A percentile compares a stretch with the other conserved stretches of the same genome.
Evolutionary conservation across 2,113 vertebrate species (phyloP).

Genomic region (Malurus elegans): DNA sequence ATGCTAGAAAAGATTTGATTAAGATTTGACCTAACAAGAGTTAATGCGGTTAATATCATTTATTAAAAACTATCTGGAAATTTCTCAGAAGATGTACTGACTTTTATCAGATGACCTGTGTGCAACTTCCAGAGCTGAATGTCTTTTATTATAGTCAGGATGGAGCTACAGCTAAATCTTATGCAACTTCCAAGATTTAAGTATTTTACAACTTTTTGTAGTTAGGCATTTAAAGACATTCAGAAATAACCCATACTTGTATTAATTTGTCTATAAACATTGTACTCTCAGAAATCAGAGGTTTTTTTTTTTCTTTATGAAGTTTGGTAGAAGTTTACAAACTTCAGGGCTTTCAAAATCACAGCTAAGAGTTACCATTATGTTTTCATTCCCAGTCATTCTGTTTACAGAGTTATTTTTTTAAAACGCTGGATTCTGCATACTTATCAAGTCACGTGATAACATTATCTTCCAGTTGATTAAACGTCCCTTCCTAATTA

Average conservation of each 20-base stretch:
- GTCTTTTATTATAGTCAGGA: background rate
- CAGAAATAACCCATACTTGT: background rate
- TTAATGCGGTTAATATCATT: background rate
- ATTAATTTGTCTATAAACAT: background rate
- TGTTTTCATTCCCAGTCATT: background rate
- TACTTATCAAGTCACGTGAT: background rate
- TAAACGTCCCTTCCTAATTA: background rate
- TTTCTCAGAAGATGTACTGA: background rate
- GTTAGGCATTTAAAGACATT: background rate
- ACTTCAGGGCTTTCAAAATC: background rate
- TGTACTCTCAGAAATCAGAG: background rate
- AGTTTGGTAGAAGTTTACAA: background rate
- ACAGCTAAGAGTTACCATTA: background rate
- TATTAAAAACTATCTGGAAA: background rate
- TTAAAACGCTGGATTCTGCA: background rate
- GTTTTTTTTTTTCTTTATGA: rapidly evolving
- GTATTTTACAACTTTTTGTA: background rate
- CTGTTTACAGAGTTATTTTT: background rate
- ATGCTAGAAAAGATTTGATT: background rate
- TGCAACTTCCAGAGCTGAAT: background rate
- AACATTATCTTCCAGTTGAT: background rate
- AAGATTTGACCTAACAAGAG: background rate
- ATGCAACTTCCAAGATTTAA: background rate
- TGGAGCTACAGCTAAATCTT: background rate
- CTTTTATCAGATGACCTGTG: background rate